A percentile compares a stretch with the other conserved stretches of the same genome.
These are phyloP conservation scores for Lasiurus cinereus DNA, from an alignment of 2,113 vertebrate genomes.

Conservation along the genomic window DNA sequence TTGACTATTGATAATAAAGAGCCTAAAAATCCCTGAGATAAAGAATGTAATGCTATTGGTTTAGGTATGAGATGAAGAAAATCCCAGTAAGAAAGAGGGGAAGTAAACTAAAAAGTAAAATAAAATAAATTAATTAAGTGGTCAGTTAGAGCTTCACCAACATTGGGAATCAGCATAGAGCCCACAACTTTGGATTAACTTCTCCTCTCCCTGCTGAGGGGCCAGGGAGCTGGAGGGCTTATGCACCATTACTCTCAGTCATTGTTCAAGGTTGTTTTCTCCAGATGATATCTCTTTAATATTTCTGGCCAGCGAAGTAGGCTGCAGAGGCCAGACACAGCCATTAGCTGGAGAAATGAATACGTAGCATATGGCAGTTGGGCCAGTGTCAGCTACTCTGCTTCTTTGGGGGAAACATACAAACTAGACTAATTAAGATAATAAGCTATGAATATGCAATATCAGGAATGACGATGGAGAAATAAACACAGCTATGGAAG, in stretches of 20 bases:
- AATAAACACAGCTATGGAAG: background rate
- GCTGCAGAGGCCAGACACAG: background rate
- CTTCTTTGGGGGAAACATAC: background rate
- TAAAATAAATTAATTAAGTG: background rate
- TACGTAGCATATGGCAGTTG: background rate
- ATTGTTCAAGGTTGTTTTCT: background rate
- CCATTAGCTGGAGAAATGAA: background rate
- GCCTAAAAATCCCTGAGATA: background rate
- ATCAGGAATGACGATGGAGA: background rate
- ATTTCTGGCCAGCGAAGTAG: background rate
- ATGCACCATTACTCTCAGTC: too few relatives aligned
- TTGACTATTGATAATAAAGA: background rate
- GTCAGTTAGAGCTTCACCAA: background rate
- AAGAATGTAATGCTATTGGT: background rate
- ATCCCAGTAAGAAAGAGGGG: background rate
- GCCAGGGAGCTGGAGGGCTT: fast-evolving
- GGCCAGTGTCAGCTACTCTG: too few relatives aligned
- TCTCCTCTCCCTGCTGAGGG: fast-evolving
- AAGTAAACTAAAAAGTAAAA: background rate
- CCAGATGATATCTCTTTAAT: background rate
- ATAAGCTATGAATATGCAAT: background rate
- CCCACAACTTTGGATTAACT: fast-evolving
- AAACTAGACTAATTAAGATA: background rate
- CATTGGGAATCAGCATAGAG: fast-evolving
- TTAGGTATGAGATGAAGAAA: background rate